phyloP scores from a whole-genome alignment of 2,888 invertebrate species.

The Bhutanitis thaidina region DNA sequence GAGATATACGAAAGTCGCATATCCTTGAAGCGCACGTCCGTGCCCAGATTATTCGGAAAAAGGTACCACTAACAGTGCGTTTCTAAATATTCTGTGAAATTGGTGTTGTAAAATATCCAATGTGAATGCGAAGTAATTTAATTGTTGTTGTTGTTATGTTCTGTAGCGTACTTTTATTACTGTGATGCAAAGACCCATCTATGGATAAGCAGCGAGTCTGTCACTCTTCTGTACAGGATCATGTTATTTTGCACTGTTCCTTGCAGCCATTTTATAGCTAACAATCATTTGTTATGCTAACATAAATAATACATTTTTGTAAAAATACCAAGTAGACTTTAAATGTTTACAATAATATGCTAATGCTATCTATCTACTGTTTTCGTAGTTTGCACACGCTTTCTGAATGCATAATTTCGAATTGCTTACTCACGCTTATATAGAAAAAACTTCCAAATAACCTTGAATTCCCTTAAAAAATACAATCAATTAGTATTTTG shows the following conservation, averaged over 20 bases:
- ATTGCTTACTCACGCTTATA: too few relatives aligned
- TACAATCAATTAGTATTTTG: background rate
- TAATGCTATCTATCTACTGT: background rate
- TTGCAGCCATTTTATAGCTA: background rate
- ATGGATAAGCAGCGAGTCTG: slow-evolving; percentile 41
- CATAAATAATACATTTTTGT: background rate
- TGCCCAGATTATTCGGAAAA: slow-evolving; percentile 95
- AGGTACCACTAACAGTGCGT: slow-evolving; percentile 74
- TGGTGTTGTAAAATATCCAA: slow-evolving; percentile 16
- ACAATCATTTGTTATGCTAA: slow-evolving; percentile 8
- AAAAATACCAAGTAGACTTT: too few relatives aligned
- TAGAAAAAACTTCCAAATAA: too few relatives aligned
- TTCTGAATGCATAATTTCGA: background rate
- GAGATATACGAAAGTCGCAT: slow-evolving; percentile 97
- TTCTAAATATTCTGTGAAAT: slow-evolving; percentile 30
- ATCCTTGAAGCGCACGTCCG: slow-evolving; percentile 98
- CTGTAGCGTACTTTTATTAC: slow-evolving; percentile 19
- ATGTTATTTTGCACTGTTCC: slow-evolving; percentile 1
- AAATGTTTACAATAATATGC: background rate
- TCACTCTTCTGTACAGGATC: slow-evolving; percentile 1
- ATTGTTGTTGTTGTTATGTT: slow-evolving; percentile 19
- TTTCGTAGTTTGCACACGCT: background rate
- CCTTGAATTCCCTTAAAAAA: background rate
- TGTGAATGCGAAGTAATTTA: slow-evolving; percentile 19
- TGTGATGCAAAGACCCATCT: slow-evolving; percentile 57